Conservation (phyloP, 2,797 vertebrate species). For the Danio kyathit region DNA sequence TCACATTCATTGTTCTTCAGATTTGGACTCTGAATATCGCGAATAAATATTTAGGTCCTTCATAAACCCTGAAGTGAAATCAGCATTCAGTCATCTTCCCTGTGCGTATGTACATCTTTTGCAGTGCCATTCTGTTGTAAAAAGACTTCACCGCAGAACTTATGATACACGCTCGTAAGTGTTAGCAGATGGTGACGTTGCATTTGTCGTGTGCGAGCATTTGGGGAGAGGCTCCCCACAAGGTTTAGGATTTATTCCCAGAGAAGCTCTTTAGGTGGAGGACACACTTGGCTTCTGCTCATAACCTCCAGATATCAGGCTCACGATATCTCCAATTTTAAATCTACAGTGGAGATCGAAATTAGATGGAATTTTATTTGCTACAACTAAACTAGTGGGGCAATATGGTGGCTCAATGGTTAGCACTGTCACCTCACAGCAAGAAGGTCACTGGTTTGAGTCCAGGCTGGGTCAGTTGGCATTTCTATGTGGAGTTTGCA, state of each 20-base stretch:
- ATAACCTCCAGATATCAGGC: slow-evolving; percentile 32
- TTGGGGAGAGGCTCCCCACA: slow-evolving; percentile 66
- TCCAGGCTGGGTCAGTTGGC: too few species aligned
- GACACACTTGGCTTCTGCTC: slow-evolving; percentile 57
- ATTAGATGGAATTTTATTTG: too few species aligned
- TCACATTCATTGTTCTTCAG: background rate
- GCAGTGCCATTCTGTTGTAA: slow-evolving; percentile 60
- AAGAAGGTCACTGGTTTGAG: too few species aligned
- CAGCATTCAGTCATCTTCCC: slow-evolving; percentile 6
- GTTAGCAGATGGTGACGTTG: slow-evolving; percentile 73
- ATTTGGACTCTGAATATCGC: background rate
- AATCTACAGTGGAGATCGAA: background rate
- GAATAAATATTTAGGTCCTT: slow-evolving; percentile 12
- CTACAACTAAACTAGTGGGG: too few species aligned
- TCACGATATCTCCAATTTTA: slow-evolving; percentile 29
- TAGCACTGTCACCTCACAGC: too few species aligned
- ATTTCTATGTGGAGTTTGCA: too few species aligned
- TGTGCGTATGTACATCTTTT: slow-evolving; percentile 45
- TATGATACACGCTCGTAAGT: slow-evolving; percentile 70
- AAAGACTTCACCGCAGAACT: slow-evolving; percentile 68
- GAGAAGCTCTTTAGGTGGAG: slow-evolving; percentile 29
- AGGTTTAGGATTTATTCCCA: slow-evolving; percentile 54
- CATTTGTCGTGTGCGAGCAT: slow-evolving; percentile 55
- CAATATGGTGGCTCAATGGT: too few species aligned
- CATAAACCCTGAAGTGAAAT: slow-evolving; percentile 15